phyloP scores from a whole-genome alignment of 2,113 vertebrate genomes.

The Pelobates fuscus region DNA sequence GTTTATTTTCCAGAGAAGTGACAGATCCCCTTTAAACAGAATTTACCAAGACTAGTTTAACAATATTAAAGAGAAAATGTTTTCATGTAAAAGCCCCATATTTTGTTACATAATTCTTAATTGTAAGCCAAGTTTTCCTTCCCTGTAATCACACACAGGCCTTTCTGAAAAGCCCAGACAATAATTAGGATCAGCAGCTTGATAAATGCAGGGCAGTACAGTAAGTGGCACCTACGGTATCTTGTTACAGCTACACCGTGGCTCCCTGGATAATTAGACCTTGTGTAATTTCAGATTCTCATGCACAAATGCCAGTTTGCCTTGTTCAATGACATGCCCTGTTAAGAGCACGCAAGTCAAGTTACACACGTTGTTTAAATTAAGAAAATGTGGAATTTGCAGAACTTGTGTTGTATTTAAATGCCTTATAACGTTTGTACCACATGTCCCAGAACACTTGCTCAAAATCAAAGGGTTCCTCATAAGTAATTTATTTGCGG shows the following conservation, averaged over 20 bases:
- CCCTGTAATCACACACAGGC: slow-evolving; percentile 2
- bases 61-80: background rate
- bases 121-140: too few species aligned
- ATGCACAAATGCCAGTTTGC: slow-evolving; percentile 31
- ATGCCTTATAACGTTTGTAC: background rate
- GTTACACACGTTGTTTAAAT: slow-evolving; percentile 29
- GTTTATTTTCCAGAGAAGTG: too few species aligned
- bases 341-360: slow-evolving; percentile 20
- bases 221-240: slow-evolving; percentile 26
- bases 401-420: background rate
- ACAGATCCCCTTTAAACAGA: slow-evolving; percentile 1
- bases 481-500: background rate
- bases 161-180: slow-evolving; percentile 1
- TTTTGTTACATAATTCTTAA: too few species aligned
- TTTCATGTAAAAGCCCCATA: too few species aligned
- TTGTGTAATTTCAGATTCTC: slow-evolving; percentile 35
- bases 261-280: slow-evolving; percentile 27
- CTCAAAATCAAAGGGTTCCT: background rate
- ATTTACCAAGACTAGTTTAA: background rate
- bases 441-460: background rate
- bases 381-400: background rate
- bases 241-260: slow-evolving; percentile 12
- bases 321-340: slow-evolving; percentile 37
- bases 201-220: slow-evolving; percentile 14
- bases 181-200: slow-evolving; percentile 33